Base-by-base conservation (phyloP, 2,113 vertebrate species). In the Silurus asotus region DNA sequence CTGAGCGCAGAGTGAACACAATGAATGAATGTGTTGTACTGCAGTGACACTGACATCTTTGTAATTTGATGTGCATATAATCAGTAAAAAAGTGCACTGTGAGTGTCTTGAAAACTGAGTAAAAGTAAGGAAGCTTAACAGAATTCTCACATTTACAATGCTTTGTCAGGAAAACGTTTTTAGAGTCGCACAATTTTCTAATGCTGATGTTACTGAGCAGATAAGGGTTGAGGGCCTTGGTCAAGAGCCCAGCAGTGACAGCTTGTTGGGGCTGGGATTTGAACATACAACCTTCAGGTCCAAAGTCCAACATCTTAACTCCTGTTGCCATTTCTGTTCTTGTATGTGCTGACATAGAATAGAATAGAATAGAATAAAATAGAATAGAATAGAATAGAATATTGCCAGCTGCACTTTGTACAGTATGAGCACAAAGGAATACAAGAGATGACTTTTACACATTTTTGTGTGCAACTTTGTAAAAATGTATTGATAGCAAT, bases 31-130 rank as follows among this genome's bases (percentile, higher is more conserved):
- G 55, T 74, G 74, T n/a, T 61, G 19, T 45, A 6, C 62, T 25
- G 23, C n/a, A 5, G 53, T 72, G 65, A 72, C 8, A 55, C 69
- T 28, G 25, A 72, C 23, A 64, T 19, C 48, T 76, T 8, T 11
- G 48, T 53, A 76, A 64, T 53, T 53, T 62, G 58, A 76, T 53
- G 84, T 70, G 65, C 81, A 53, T 23, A 53, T 53, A 37, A 37
- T 74, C 45, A 74, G 37, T 74, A 65, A 81, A 65, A 81, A 72
- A 48, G 25, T 53, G 14, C 55, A 25, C 23, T 49, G 23, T 23
- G 59, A 53, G 11, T 80, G 28, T 65, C 9, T 56, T 55, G 8
- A 64, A 84, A 67, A 55, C 19, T n/a, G 1, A 48, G 20, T 25
- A 62, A 59, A 62, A n/a, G 76, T 7, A 51, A 37, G 25, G 45